These are phyloP conservation scores for Dolichoris vasculosae DNA, from an alignment of 1,140 invertebrate genomes.

Conservation along the genomic window DNA sequence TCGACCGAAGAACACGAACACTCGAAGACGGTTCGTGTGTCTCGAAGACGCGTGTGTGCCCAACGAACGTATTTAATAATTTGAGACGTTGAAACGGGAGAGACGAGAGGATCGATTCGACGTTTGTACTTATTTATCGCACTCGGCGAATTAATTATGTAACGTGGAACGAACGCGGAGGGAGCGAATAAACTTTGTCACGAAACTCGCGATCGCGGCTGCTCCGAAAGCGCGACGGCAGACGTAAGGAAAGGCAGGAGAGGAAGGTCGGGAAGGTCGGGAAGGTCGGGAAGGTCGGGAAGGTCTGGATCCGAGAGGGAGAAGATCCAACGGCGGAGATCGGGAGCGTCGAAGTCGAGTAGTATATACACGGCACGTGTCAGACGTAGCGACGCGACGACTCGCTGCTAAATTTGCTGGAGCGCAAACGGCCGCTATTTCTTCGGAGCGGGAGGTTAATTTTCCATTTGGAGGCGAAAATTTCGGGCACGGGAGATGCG, in stretches of 20 bases:
- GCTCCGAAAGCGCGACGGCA: neutral
- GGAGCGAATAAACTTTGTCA: neutral
- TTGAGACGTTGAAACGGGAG: no score
- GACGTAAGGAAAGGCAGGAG: no score
- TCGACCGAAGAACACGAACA: no score
- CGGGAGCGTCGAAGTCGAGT: neutral
- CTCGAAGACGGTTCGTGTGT: no score
- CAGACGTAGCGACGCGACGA: neutral
- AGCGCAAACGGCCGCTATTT: neutral
- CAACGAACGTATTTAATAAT: no score
- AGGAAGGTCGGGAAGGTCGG: no score
- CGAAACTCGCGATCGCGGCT: neutral
- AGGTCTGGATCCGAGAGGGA: neutral
- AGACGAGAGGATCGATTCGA: neutral
- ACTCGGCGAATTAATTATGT: neutral
- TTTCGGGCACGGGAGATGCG: conserved; percentile 51
- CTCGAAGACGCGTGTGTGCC: no score
- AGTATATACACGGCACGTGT: neutral
- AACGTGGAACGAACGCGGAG: neutral
- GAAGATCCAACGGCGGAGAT: no score
- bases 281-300: no score
- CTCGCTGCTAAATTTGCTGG: neutral
- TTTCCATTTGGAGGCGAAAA: conserved; percentile 68
- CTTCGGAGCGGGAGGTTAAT: conserved; percentile 59
- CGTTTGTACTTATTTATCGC: no score